A percentile compares a stretch with the other conserved stretches of the same genome.
Evolutionary conservation across 2,113 vertebrate species (phyloP).

Genomic region (Tachysurus fulvidraco): DNA sequence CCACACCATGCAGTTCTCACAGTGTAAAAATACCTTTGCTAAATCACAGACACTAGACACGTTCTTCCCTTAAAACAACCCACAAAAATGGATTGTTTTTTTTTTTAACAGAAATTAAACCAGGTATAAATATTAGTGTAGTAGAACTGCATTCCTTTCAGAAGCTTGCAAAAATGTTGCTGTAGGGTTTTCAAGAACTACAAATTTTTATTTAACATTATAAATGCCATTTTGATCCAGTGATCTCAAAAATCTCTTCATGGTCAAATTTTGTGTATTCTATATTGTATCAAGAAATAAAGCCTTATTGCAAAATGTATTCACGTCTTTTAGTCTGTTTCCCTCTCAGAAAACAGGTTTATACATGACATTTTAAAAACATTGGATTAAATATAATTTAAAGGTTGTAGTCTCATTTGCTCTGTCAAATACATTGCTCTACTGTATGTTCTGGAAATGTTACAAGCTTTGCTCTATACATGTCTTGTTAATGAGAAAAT

Average conservation of each 20-base stretch:
- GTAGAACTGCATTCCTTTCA: background rate
- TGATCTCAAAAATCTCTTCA: background rate
- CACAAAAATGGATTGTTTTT: background rate
- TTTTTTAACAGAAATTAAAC: background rate
- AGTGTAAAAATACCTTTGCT: background rate
- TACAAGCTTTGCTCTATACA: background rate
- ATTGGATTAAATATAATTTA: background rate
- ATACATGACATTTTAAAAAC: background rate
- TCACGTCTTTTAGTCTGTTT: background rate
- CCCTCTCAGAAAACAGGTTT: background rate
- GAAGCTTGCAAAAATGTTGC: background rate
- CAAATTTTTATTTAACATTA: slow-evolving; percentile 15
- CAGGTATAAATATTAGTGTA: background rate
- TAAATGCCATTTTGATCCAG: background rate
- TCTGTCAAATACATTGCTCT: background rate
- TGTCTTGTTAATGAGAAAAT: background rate
- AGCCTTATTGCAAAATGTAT: background rate
- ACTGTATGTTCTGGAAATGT: background rate
- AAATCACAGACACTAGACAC: background rate
- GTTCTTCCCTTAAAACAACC: background rate
- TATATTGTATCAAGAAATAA: background rate
- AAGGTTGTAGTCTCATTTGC: background rate
- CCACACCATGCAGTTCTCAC: background rate
- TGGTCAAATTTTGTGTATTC: background rate
- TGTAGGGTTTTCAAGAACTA: background rate